A percentile compares a stretch with the other conserved stretches of the same genome.
phyloP scores from a whole-genome alignment of 2,113 vertebrate species.

The Pachycephala philippinensis region DNA sequence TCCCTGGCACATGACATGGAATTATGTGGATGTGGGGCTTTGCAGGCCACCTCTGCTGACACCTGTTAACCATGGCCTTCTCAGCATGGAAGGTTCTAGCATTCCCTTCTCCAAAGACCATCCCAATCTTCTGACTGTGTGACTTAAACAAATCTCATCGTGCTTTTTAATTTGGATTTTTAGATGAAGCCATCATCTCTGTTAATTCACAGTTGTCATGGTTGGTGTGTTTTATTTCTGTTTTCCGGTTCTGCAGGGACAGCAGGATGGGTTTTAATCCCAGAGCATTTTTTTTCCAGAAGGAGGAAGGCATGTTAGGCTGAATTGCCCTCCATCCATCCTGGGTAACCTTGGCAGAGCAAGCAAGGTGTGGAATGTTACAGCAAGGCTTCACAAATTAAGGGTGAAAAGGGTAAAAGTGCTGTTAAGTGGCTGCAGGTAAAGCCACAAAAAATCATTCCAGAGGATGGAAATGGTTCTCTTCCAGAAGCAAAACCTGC shows the following conservation, averaged over 20 bases:
- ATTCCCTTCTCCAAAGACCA: background rate
- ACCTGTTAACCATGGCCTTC: background rate
- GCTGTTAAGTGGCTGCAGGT: background rate
- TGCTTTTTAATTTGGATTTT: background rate
- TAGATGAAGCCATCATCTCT: background rate
- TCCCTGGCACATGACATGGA: background rate
- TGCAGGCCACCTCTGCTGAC: background rate
- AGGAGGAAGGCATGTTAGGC: background rate
- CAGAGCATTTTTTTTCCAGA: background rate
- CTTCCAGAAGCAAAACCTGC: background rate
- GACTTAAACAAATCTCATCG: background rate
- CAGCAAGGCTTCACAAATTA: background rate
- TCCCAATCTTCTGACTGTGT: background rate
- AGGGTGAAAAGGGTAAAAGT: background rate
- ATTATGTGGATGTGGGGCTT: background rate
- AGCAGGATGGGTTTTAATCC: background rate
- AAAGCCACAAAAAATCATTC: background rate
- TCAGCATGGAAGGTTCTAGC: background rate
- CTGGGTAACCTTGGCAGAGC: background rate
- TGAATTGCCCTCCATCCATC: background rate
- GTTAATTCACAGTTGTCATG: rapidly evolving
- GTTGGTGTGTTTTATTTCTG: background rate
- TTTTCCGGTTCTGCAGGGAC: background rate
- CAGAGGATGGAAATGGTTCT: background rate
- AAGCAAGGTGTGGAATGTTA: background rate